Evolutionary conservation across 2,113 vertebrate genomes (phyloP), one percentile per base, ranked within the genome.

Genomic region (Ochotona princeps): DNA sequence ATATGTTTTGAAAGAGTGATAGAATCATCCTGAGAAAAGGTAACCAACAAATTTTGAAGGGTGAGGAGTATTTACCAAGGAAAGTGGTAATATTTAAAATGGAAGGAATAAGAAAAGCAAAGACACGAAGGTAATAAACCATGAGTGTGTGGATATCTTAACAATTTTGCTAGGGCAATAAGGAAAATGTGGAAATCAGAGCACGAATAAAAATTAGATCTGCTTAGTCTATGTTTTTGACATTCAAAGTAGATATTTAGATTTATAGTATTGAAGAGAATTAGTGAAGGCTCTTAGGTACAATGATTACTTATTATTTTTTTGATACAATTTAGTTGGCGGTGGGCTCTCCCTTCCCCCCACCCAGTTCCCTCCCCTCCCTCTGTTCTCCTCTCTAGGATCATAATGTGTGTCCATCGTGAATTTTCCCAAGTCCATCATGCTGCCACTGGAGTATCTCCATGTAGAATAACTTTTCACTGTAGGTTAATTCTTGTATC

Each of bases 1-100:
- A 80, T 91, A 67, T 38, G 79, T 83, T 26, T 84, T 91, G 9
- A 89, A 70, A 93, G 66, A 54, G 32, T 82, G 47, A 93, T 12
- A 80, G 44, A 89, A 80, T 25, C 70, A 69, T 15, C 79, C 30
- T 44, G 72, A 89, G 23, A 44, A 63, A 51, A 3, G 18, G 32
- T 69, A 15, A 80, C 4, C 23, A 28, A 83, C 25, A 26, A 63
- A 5, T 83, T 93, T 83, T 65, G 75, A 75, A 93, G 14, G 60
- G 25, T 83, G 28, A 51, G 35, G 54, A 84, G 72, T 87, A 83
- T 49, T 90, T 74, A 25, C 28, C n/a, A 89, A 72, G 21, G 20
- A 18, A 66, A 83, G 8, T 14, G 44, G 1, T 3, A 79, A 66
- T 38, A 90, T 90, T 82, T 90, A 32, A 84, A 87, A 4, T 67